Base-by-base conservation (phyloP, 2,888 invertebrate species). In the Congeria kusceri region DNA sequence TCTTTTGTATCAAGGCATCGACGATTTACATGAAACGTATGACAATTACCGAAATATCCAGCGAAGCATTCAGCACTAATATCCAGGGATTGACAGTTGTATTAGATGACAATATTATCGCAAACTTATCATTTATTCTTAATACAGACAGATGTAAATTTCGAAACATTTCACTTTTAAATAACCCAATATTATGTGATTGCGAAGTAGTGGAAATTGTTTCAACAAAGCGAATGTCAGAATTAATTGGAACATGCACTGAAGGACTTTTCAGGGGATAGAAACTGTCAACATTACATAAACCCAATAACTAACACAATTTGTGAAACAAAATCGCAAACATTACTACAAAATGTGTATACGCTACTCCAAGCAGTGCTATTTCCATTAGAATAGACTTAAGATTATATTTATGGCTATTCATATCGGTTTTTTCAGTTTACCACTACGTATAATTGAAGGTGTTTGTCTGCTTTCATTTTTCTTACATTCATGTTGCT, bases 41-140 rank as follows among this genome's bases (percentile, higher is more conserved):
- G 74, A 57, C 53, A 27, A 80, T 83, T 9, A 69, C 20, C n/a
- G 71, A 74, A 18, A 65, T 83, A n/a, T 74, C 77, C 25, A 62
- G 56, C 20, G 70, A 71, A 20, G 83, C 83, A n/a, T 83, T 83
- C 29, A 65, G 64, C 32, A 44, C 69, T 9, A 44, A 77, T n/a
- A 44, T 39, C 25, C 56, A 29, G 18, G 77, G 80, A 32, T 61
- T 80, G 3, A 62, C 71, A 25, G 74, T 83, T 13, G 59, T 58
- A 44, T 83, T 83, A 47, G 83, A 83, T n/a, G 64, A 74, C 29
- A 83, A 80, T 47, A 72, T 75, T 47, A 77, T 83, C 15, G 63
- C 80, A 23, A 83, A 80, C 66, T 80, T 83, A 59, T 80, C 83
- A 11, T 83, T 83, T 44, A 65, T 83, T 15, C 20, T 75, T 13